Conservation (phyloP, 2,797 vertebrate species). For the Lateolabrax maculatus region DNA sequence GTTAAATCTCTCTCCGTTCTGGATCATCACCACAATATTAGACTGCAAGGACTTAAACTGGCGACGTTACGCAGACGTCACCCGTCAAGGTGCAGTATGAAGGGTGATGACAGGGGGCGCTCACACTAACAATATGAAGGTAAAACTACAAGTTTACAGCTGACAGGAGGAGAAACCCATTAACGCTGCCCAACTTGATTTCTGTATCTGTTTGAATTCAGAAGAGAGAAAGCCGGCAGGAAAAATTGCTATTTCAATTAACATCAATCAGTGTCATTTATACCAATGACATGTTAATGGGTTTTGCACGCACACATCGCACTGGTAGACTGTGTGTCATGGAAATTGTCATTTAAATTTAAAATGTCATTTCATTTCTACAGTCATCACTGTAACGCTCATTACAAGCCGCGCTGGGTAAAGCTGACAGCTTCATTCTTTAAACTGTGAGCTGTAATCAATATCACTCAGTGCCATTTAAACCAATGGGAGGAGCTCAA, state of each 20-base stretch:
- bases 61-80: no score
- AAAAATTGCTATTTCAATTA: slow-evolving; percentile 38
- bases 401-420: slow-evolving; percentile 18
- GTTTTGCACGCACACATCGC: neutral
- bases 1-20: neutral
- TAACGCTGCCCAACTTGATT: neutral
- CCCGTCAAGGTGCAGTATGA: slow-evolving; percentile 1
- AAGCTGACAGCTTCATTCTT: slow-evolving; percentile 24
- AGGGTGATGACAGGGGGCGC: neutral
- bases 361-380: slow-evolving; percentile 42
- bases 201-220: neutral
- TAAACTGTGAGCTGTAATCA: slow-evolving; percentile 34
- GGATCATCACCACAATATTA: neutral
- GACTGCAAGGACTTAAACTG: neutral
- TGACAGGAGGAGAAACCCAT: neutral
- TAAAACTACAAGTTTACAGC: neutral
- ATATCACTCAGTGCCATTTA: slow-evolving; percentile 7
- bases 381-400: slow-evolving; percentile 25
- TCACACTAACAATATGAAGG: no score
- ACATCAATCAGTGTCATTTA: slow-evolving; percentile 55
- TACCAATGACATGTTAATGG: slow-evolving; percentile 24
- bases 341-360: slow-evolving; percentile 47
- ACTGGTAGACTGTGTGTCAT: neutral
- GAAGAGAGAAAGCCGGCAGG: neutral
- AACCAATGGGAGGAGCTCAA: neutral